These are phyloP conservation scores for Solenopsis fugax DNA, from an alignment of 1,140 invertebrate genomes.

Conservation along the genomic window DNA sequence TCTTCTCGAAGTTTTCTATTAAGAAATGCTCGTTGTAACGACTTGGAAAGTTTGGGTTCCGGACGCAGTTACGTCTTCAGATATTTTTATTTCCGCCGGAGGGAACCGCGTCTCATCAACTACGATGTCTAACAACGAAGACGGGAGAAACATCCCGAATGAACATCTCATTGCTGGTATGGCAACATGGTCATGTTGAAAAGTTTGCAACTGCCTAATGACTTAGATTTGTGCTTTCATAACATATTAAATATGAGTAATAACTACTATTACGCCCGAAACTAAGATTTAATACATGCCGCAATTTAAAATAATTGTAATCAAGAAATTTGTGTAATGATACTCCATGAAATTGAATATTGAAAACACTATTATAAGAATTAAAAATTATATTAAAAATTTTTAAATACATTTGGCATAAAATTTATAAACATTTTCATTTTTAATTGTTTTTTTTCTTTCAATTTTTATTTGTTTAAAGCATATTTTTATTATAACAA, in stretches of 20 bases:
- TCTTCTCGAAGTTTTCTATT: conserved; percentile 45
- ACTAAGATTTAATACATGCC: conserved; percentile 17
- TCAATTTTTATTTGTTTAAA: conserved; percentile 19
- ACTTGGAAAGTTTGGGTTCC: conserved; percentile 48
- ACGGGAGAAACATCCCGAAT: conserved; percentile 32
- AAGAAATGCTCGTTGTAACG: conserved; percentile 58
- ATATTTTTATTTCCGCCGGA: conserved; percentile 53
- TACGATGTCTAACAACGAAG: conserved; percentile 44
- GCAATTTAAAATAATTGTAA: conserved; percentile 9
- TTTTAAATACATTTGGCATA: neutral
- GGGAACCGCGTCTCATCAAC: conserved; percentile 42
- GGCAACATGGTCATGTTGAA: conserved; percentile 53
- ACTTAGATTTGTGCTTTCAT: conserved; percentile 3
- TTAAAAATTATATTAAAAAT: neutral
- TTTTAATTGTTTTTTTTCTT: neutral
- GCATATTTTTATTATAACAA: neutral
- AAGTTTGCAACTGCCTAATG: conserved; percentile 54
- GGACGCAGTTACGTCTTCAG: conserved; percentile 24
- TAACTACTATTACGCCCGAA: neutral
- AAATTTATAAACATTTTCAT: neutral
- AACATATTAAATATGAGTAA: conserved; percentile 39
- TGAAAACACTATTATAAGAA: neutral
- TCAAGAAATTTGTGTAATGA: neutral
- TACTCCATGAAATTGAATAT: neutral
- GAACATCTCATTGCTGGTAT: conserved; percentile 29